Evolutionary conservation across 1,140 invertebrate species (phyloP), one percentile per base, ranked within the genome.

Genomic region (Magallana ariakensis): DNA sequence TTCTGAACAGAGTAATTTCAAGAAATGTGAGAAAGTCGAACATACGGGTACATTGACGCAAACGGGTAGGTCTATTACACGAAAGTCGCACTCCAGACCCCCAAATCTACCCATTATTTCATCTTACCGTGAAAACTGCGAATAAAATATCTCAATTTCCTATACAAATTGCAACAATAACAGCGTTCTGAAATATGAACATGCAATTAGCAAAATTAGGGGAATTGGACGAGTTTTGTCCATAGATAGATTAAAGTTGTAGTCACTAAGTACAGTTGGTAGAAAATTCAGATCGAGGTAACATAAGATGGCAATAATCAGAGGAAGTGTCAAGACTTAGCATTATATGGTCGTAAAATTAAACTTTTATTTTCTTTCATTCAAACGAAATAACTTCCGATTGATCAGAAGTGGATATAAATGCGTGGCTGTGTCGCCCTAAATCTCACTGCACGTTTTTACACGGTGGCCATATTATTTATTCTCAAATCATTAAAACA

Each of bases 161-260:
- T 26, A 26, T 26, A 75, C 19, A 75, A 75, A 26, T 26, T 75
- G 66, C 26, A 75, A 75, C 22, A 19, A 75, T 75, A 26, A 75
- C 22, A 75, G 66, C 22, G 15, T 75, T 22, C 66, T 75, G 66
- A 75, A 75, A 75, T 75, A 33, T 75, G 66, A 75, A 26, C 66
- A 75, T 75, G 66, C 66, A 75, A 75, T 75, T 75, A 75, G 66
- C 66, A 75, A 75, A 26, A 75, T 75, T 75, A 75, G 22, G 66
- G 22, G 22, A 33, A 75, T 26, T 75, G 22, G 66, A 75, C 66
- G 66, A 75, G 33, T 75, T 75, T 13, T 75, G 19, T 22, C 22
- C 22, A 26, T 46, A 13, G 13, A 75, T 75, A 75, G 22, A 75
- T 4, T 75, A 13, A 19, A 9, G 22, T 75, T 26, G 9, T 75